These are phyloP conservation scores for Hippasteria phrygiana DNA, from an alignment of 53 echinoderm and acorn worm species.

Conservation along the genomic window DNA sequence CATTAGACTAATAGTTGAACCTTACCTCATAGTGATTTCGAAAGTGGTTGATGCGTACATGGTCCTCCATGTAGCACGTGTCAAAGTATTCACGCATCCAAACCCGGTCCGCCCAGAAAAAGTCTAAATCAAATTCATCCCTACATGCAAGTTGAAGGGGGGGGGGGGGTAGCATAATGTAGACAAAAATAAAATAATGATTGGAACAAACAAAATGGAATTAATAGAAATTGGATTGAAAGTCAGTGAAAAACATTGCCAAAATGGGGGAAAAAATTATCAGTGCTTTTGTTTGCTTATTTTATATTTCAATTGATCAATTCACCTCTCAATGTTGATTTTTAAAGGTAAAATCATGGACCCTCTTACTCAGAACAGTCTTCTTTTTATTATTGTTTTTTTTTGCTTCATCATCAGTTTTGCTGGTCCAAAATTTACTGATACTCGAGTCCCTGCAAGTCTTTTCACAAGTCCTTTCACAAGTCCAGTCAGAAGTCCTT, in stretches of 20 bases:
- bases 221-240: background rate
- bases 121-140: conserved; percentile 95
- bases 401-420: no score
- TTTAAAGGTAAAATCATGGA: no score
- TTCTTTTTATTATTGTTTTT: no score
- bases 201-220: conserved; percentile 10
- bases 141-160: conserved; percentile 50
- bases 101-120: conserved; percentile 97
- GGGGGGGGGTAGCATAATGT: conserved; percentile 2
- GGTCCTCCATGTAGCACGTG: conserved; percentile 95
- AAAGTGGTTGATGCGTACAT: conserved; percentile 97
- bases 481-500: no score
- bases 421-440: no score
- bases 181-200: conserved; percentile 23
- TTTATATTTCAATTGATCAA: no score
- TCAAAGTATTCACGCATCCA: conserved; percentile 99
- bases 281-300: no score
- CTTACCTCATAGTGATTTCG: conserved; percentile 98
- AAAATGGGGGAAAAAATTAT: background rate
- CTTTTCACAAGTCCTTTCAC: no score
- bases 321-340: no score
- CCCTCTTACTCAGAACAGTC: no score
- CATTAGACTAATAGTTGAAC: no score
- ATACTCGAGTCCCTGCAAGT: no score
- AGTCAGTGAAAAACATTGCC: background rate